Conservation (phyloP, 1,140 invertebrate genomes). For the Probaryconus sp. region DNA sequence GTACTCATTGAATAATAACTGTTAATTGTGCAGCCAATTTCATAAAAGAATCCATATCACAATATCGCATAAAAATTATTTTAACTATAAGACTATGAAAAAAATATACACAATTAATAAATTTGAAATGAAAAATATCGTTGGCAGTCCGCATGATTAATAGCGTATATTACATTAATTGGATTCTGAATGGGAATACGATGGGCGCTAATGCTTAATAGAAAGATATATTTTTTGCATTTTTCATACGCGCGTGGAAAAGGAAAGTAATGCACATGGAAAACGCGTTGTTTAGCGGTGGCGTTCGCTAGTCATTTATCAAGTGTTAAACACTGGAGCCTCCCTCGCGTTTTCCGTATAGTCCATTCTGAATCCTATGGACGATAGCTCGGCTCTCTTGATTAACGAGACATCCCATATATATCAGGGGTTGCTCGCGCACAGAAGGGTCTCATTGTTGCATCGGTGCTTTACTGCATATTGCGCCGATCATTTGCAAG, state of each 20-base stretch:
- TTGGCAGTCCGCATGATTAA: too few relatives aligned
- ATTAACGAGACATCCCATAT: conserved; percentile 71
- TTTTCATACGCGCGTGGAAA: conserved; percentile 14
- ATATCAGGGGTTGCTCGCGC: conserved; percentile 53
- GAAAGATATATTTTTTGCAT: conserved; percentile 65
- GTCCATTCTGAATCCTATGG: conserved; percentile 45
- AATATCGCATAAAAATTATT: too few relatives aligned
- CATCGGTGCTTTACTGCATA: conserved; percentile 72
- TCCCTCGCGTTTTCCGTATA: conserved; percentile 49
- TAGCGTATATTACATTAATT: too few relatives aligned
- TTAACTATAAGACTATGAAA: too few relatives aligned
- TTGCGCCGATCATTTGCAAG: conserved; percentile 60
- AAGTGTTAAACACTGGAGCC: conserved; percentile 69
- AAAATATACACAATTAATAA: too few relatives aligned
- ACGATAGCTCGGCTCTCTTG: conserved; percentile 68
- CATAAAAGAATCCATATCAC: too few relatives aligned
- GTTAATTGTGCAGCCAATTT: too few relatives aligned
- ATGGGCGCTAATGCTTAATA: conserved; percentile 62
- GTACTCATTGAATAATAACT: too few relatives aligned
- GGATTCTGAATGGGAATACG: too few relatives aligned
- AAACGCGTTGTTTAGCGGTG: conserved; percentile 65
- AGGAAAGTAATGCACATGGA: conserved; percentile 32
- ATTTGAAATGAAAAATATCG: too few relatives aligned
- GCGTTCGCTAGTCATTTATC: conserved; percentile 65
- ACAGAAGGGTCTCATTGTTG: conserved; percentile 65